phyloP scores from a whole-genome alignment of 2,113 vertebrate genomes.

The Clarias magur region DNA sequence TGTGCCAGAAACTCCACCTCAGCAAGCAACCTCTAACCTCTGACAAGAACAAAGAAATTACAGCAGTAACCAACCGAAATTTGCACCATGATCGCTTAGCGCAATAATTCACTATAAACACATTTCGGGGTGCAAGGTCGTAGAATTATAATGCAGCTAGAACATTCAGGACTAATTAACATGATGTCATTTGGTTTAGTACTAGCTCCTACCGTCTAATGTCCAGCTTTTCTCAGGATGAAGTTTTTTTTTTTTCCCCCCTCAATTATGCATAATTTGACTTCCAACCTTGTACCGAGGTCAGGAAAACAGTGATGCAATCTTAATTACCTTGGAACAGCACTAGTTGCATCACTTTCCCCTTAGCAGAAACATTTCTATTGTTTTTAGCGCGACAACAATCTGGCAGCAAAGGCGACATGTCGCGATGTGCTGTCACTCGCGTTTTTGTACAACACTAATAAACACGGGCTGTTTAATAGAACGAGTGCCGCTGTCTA shows the following conservation, averaged over 20 bases:
- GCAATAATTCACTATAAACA: background rate
- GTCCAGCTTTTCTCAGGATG: background rate
- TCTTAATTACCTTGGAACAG: background rate
- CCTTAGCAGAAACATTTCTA: conserved; percentile 20
- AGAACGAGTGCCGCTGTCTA: background rate
- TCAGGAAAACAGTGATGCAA: conserved; percentile 1
- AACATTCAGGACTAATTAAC: conserved; percentile 3
- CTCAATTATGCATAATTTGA: conserved; percentile 25
- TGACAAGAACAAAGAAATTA: background rate
- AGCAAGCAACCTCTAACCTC: background rate
- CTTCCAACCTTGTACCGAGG: conserved; percentile 2
- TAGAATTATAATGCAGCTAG: background rate
- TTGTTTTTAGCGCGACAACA: conserved; percentile 34
- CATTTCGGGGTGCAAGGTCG: no score
- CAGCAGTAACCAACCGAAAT: background rate
- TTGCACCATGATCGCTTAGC: background rate
- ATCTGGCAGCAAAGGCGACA: conserved; percentile 18
- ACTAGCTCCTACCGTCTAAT: background rate
- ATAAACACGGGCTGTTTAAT: background rate
- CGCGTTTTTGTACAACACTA: background rate
- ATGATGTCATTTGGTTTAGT: background rate
- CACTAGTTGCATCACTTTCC: conserved; percentile 32
- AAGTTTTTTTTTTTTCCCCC: background rate
- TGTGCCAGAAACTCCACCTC: background rate
- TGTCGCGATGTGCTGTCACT: background rate